These are phyloP conservation scores for Agonopterix alstromeriana DNA, from an alignment of 2,888 invertebrate species.

Conservation along the genomic window DNA sequence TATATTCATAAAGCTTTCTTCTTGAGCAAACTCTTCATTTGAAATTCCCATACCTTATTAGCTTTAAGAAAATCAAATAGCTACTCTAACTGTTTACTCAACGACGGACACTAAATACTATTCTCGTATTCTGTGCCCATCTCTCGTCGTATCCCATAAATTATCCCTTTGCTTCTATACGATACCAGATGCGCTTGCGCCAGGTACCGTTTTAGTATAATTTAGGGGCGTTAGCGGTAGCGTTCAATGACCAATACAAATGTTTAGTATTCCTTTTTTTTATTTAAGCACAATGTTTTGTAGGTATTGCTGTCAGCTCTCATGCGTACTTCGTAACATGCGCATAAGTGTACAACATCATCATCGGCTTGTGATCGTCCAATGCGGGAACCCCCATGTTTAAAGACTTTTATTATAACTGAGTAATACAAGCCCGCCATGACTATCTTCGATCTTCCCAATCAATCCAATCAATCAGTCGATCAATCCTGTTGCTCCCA, in stretches of 20 bases:
- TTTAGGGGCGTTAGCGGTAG: background rate
- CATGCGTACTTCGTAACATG: constrained; percentile 16
- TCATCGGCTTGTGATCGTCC: too few relatives aligned
- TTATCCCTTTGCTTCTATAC: constrained; percentile 42
- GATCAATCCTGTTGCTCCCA: too few relatives aligned
- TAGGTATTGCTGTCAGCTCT: constrained; percentile 26
- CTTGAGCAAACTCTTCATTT: background rate
- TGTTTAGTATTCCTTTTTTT: too few relatives aligned
- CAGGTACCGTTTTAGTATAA: constrained; percentile 17
- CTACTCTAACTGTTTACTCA: constrained; percentile 9
- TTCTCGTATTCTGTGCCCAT: constrained; percentile 27
- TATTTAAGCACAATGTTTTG: too few relatives aligned
- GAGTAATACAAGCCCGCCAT: too few relatives aligned
- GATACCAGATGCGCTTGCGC: constrained; percentile 24
- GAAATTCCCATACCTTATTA: background rate
- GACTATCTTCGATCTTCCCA: too few relatives aligned
- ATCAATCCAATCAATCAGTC: too few relatives aligned
- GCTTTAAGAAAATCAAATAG: constrained; percentile 1
- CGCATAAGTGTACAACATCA: too few relatives aligned
- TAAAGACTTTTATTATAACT: too few relatives aligned
- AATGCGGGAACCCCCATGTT: too few relatives aligned
- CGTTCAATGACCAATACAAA: too few relatives aligned
- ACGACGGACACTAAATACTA: constrained; percentile 14
- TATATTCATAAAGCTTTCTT: too few relatives aligned
- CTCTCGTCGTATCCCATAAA: constrained; percentile 40